Evolutionary conservation across 23 tunicate genomes (phyloP).

Genomic region (Halocynthia roretzi): DNA sequence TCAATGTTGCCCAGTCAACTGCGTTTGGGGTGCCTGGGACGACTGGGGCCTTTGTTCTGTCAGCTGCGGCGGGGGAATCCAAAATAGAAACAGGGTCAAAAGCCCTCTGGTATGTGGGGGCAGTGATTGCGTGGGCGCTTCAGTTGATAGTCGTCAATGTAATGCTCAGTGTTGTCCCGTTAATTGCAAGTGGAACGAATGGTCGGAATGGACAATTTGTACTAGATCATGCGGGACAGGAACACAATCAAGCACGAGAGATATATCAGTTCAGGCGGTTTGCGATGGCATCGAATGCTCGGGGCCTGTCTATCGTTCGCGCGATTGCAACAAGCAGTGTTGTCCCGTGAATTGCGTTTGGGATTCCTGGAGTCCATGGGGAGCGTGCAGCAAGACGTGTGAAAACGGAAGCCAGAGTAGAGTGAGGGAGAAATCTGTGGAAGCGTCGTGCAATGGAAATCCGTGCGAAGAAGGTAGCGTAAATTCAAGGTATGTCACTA

Average conservation of each 20-base stretch:
- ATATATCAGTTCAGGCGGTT: not conserved
- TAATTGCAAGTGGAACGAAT: slow-evolving; percentile 31
- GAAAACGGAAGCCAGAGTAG: slow-evolving; percentile 24
- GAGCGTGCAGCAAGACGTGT: slow-evolving; percentile 22
- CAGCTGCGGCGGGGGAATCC: slow-evolving; percentile 41
- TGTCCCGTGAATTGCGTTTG: slow-evolving; percentile 50
- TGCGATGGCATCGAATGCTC: slow-evolving; percentile 33
- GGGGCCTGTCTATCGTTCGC: slow-evolving; percentile 1
- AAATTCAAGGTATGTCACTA: not conserved
- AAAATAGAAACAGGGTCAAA: slow-evolving; percentile 15
- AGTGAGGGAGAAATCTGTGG: slow-evolving; percentile 8
- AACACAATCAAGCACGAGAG: slow-evolving; percentile 9
- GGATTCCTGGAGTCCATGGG: slow-evolving; percentile 31
- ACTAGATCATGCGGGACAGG: slow-evolving; percentile 36
- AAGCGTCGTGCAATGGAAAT: slow-evolving; percentile 25
- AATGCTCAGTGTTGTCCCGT: slow-evolving; percentile 38
- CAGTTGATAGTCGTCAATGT: slow-evolving; percentile 5
- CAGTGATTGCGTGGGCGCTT: slow-evolving; percentile 6
- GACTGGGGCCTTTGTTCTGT: slow-evolving; percentile 30
- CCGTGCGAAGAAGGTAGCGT: slow-evolving; percentile 1
- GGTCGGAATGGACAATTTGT: slow-evolving; percentile 23
- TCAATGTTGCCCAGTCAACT: slow-evolving; percentile 34
- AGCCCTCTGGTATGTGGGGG: slow-evolving; percentile 16
- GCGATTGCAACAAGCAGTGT: slow-evolving; percentile 32
- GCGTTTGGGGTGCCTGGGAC: slow-evolving; percentile 34